Percentiles rank a stretch among this genome's conserved stretches.
Conservation (phyloP, 2,797 vertebrate genomes). For the Babyrousa celebensis region DNA sequence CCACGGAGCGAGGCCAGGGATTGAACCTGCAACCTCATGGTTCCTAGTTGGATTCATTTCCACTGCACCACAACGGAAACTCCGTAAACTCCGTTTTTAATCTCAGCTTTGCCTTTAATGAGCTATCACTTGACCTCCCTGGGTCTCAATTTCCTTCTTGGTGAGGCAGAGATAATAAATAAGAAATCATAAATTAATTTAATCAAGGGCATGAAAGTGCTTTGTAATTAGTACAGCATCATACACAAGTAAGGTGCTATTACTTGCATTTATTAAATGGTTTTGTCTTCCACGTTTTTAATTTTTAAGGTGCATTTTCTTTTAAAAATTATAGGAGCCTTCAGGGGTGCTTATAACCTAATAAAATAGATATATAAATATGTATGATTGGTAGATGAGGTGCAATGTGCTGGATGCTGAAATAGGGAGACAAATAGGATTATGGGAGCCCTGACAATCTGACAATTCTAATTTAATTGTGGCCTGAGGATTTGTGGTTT, state of each 20-base stretch:
- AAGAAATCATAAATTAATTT: conserved; percentile 64
- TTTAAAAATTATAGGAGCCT: conserved; percentile 39
- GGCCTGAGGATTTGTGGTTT: conserved; percentile 39
- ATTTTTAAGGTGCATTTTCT: conserved; percentile 65
- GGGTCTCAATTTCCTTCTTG: conserved; percentile 34
- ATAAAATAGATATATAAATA: conserved; percentile 48
- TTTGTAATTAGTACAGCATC: conserved; percentile 44
- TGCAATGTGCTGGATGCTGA: conserved; percentile 46
- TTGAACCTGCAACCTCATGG: no score
- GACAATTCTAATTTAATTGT: conserved; percentile 61
- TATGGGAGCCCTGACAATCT: conserved; percentile 3
- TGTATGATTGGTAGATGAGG: conserved; percentile 54
- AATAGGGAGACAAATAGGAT: conserved; percentile 36
- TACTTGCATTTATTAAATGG: conserved; percentile 63
- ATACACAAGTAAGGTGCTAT: conserved; percentile 17
- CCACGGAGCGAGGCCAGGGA: no score
- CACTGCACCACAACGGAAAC: no score
- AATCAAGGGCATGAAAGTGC: conserved; percentile 22
- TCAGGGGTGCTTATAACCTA: conserved; percentile 12
- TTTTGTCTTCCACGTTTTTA: conserved; percentile 40
- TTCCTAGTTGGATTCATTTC: no score
- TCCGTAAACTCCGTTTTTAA: conserved; percentile 4
- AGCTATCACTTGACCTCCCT: conserved; percentile 39
- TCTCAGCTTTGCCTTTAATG: neutral
- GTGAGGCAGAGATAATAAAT: conserved; percentile 45